Base-by-base conservation (phyloP, 2,113 vertebrate genomes). In the Tetrao urogallus region DNA sequence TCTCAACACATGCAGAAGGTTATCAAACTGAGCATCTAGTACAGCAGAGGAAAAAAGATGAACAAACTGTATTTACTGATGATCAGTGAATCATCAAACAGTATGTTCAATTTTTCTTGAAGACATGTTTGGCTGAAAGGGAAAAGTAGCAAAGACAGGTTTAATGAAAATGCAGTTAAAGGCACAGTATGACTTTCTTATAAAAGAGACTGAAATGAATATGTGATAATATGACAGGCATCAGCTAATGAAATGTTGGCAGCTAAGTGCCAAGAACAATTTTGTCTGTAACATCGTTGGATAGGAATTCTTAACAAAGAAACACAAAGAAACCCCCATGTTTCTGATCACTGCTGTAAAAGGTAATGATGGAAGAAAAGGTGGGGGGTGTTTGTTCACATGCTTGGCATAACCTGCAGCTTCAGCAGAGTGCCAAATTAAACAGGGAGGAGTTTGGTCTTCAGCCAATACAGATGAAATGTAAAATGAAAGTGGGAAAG, bases 381-480 rank as follows among this genome's bases (percentile, higher is more conserved):
- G 38, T 88, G 22, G 28, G 69, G 27, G 34, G 19, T 56, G 47
- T 34, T 83, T 89, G 74, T 83, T 86, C 38, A 38, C 4, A 38
- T 38, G 38, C 38, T 38, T 38, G 38, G 38, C 88, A 86, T 13
- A 96, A 89, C 90, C 82, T 80, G 89, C 85, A 86, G n/a, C 66
- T 79, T n/a, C 87, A 54, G 27, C 27, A 54, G 25, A 16, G 52
- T 88, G 88, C 86, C 86, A 94, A 88, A 94, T 60, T 91, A 93
- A 96, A 96, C 88, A 94, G 87, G 89, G 60, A 92, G 71, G 92
- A 27, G 1, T 93, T 86, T 96, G 90, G 74, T 91, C 83, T 84
- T 92, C 88, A 94, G 90, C 83, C 90, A 92, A 78, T 42, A 92
- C 88, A 92, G 76, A 91, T 20, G 3, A 94, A 93, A 72, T 88